Evolutionary conservation across 2,797 vertebrate species (phyloP).

Genomic region (Pipistrellus nathusii): DNA sequence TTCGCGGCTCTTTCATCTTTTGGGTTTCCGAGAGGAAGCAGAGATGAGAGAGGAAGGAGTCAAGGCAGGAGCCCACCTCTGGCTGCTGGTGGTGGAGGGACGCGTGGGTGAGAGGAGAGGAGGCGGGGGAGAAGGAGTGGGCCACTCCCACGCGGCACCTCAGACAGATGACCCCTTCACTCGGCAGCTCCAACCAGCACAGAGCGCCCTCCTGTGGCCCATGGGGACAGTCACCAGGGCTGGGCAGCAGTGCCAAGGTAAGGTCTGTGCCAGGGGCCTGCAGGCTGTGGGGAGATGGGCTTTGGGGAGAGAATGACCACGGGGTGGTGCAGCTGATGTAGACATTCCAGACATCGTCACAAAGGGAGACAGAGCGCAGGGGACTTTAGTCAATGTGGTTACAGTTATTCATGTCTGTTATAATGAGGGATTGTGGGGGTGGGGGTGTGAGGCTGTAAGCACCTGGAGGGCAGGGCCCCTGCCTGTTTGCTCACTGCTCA

Average conservation of each 20-base stretch:
- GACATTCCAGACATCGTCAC: neutral
- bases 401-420: neutral
- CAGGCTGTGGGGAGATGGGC: neutral
- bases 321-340: fast-evolving
- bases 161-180: neutral
- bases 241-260: neutral
- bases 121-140: neutral
- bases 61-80: too few relatives aligned
- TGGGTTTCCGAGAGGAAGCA: neutral
- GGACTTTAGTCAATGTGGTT: neutral
- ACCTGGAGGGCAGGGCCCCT: neutral
- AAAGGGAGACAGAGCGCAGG: fast-evolving
- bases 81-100: neutral
- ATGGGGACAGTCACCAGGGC: neutral
- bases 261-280: neutral
- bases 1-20: neutral
- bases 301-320: neutral
- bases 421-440: neutral
- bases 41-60: neutral
- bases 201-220: neutral
- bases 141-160: fast-evolving
- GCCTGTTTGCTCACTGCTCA: neutral
- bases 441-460: neutral
- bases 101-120: neutral
- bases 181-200: neutral